phyloP scores from a whole-genome alignment of 2,888 invertebrate genomes.

The Luperina testacea region DNA sequence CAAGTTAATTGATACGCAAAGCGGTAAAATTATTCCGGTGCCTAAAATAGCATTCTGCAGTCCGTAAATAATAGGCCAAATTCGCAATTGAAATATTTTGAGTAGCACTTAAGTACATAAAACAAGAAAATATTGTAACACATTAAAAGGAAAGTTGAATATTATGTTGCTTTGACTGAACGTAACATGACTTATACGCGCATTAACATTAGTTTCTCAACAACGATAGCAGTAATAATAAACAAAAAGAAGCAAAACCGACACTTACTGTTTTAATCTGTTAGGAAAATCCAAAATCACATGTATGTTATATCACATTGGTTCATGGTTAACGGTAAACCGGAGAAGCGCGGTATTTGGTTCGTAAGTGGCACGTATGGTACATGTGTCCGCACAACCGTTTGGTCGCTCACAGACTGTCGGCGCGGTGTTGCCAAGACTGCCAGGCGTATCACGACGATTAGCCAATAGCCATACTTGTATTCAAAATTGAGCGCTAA shows the following conservation, averaged over 20 bases:
- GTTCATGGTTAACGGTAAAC: conserved; percentile 63
- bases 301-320: conserved; percentile 42
- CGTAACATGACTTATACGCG: conserved; percentile 13
- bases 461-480: conserved; percentile 24
- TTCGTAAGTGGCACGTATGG: conserved; percentile 48
- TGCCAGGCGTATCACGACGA: conserved; percentile 25
- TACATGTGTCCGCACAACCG: conserved; percentile 54
- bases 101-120: background rate
- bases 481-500: conserved; percentile 21
- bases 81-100: conserved; percentile 16
- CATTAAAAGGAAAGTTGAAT: conserved; percentile 15
- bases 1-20: conserved; percentile 17
- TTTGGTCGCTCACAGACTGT: conserved; percentile 57
- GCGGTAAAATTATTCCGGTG: background rate
- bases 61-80: background rate
- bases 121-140: conserved; percentile 9
- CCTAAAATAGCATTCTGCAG: background rate
- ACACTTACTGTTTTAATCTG: conserved; percentile 57
- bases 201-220: conserved; percentile 13
- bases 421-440: conserved; percentile 60
- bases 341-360: conserved; percentile 40
- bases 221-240: background rate
- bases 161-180: conserved; percentile 22
- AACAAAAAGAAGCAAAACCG: background rate
- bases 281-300: conserved; percentile 54